Evolutionary conservation across 2,113 vertebrate genomes (phyloP), one percentile per base, ranked within the genome.

Genomic region (Terrapene triunguis): DNA sequence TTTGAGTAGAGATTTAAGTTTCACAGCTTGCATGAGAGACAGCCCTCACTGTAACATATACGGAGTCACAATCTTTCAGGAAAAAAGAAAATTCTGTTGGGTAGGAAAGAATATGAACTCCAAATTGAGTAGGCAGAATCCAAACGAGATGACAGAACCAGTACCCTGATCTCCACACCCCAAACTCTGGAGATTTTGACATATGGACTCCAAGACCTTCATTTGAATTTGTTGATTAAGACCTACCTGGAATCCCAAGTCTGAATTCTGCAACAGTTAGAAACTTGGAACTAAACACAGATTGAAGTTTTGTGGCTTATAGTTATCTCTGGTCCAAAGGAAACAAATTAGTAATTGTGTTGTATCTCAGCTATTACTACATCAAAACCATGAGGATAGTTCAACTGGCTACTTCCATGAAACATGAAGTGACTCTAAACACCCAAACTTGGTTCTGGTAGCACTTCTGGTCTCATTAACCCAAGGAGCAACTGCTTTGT

Each of bases 401-500:
- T 82, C 5, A 51, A 85, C 11, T 93, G 17, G 21, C 8, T 38
- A 10, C 74, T 87, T 85, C 42, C 1, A 8, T 1, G 83, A 4
- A 59, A 2, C 0, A 3, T 17, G 76, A 83, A 80, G 65, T 53
- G 8, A 0, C 19, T 91, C 89, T 86, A 84, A 93, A 83, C 4
- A 82, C 8, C 4, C 0, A 85, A 65, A 50, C 72, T 2, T 42
- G 5, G 42, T 51, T 90, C 4, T 16, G 35, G n/a, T 92, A 85
- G 21, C 47, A 83, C 13, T 1, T 94, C 88, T 95, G 24, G 4
- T 86, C 47, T 89, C 90, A 42, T 72, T 93, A 93, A 82, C 10
- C 5, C 69, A 51, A 0, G 1, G 65, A 91, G 4, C 89, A 96
- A 80, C 29, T 94, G 4, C 50, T 93, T 87, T 74, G 0, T 92